Percentiles rank a stretch among this genome's conserved stretches.
These are phyloP conservation scores for Copidosoma aretas DNA, from an alignment of 2,888 invertebrate species.

Conservation along the genomic window DNA sequence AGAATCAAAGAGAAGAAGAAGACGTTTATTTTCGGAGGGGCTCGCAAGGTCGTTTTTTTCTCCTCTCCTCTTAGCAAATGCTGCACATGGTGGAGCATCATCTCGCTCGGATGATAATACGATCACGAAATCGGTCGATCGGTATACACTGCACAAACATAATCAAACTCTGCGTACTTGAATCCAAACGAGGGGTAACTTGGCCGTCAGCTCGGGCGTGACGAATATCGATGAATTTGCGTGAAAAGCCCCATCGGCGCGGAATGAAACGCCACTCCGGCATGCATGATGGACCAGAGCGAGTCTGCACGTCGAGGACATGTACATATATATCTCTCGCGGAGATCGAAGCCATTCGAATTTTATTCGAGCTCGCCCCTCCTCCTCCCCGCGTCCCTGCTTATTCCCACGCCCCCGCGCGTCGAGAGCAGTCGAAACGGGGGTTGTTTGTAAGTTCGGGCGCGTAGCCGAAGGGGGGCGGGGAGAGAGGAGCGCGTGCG, in stretches of 20 bases:
- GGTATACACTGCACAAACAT: too few relatives aligned
- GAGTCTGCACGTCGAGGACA: slow-evolving; percentile 30
- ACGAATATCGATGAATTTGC: neutral
- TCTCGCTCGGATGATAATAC: too few relatives aligned
- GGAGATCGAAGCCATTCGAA: slow-evolving; percentile 29
- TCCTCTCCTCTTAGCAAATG: too few relatives aligned
- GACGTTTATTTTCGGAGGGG: slow-evolving; percentile 33
- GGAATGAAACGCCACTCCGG: slow-evolving; percentile 14
- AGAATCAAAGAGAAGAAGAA: neutral
- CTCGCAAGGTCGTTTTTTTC: neutral
- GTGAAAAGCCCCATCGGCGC: slow-evolving; percentile 1
- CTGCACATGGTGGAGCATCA: too few relatives aligned
- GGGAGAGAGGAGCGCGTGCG: neutral
- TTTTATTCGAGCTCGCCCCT: slow-evolving; percentile 17
- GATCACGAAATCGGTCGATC: too few relatives aligned
- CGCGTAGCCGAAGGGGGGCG: slow-evolving; percentile 7
- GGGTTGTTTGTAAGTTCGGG: slow-evolving; percentile 27
- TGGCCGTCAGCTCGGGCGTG: too few relatives aligned
- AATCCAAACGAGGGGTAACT: too few relatives aligned
- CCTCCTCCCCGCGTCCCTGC: too few relatives aligned
- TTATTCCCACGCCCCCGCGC: neutral
- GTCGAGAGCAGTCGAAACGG: neutral
- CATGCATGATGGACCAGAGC: slow-evolving; percentile 16
- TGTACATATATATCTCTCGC: slow-evolving; percentile 17
- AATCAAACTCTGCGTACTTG: too few relatives aligned